phyloP scores from a whole-genome alignment of 2,888 invertebrate species.

The Ferdinandea cuprea region DNA sequence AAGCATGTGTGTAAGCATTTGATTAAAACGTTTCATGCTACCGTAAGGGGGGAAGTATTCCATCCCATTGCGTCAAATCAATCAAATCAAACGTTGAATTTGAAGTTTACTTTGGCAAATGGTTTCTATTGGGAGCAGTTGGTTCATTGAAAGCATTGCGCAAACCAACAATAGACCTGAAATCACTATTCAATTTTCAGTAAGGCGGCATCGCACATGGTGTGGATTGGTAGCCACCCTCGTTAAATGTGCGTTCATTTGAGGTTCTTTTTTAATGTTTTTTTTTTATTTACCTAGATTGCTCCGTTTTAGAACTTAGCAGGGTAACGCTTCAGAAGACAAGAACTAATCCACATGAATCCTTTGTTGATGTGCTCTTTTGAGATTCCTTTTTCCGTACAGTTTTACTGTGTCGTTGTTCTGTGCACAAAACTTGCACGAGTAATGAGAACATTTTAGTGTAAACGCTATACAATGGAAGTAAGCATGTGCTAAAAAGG shows the following conservation, averaged over 20 bases:
- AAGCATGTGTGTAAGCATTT: conserved; percentile 53
- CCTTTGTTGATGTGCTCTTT: conserved; percentile 70
- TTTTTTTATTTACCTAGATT: conserved; percentile 63
- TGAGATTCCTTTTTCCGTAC: conserved; percentile 44
- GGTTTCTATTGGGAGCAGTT: conserved; percentile 59
- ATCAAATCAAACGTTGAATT: conserved; percentile 56
- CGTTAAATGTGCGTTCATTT: conserved; percentile 61
- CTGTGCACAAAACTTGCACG: conserved; percentile 23
- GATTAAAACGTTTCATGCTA: conserved; percentile 39
- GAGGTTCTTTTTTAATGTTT: conserved; percentile 29
- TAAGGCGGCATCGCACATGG: conserved; percentile 70
- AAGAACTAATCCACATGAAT: conserved; percentile 69
- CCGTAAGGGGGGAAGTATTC: conserved; percentile 2
- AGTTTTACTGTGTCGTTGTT: conserved; percentile 28
- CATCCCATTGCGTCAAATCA: conserved; percentile 65
- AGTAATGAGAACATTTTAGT: conserved; percentile 75
- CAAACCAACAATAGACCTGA: conserved; percentile 59
- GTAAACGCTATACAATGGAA: conserved; percentile 73
- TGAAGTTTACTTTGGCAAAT: conserved; percentile 45
- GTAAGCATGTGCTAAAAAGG: conserved; percentile 77
- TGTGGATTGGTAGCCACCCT: conserved; percentile 72
- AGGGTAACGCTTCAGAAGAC: conserved; percentile 71
- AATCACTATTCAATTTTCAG: conserved; percentile 58
- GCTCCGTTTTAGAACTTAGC: conserved; percentile 72
- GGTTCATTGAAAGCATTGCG: conserved; percentile 44